A percentile compares a stretch with the other conserved stretches of the same genome.
These are phyloP conservation scores for Phaedon cochleariae DNA, from an alignment of 2,888 invertebrate species.

Conservation along the genomic window DNA sequence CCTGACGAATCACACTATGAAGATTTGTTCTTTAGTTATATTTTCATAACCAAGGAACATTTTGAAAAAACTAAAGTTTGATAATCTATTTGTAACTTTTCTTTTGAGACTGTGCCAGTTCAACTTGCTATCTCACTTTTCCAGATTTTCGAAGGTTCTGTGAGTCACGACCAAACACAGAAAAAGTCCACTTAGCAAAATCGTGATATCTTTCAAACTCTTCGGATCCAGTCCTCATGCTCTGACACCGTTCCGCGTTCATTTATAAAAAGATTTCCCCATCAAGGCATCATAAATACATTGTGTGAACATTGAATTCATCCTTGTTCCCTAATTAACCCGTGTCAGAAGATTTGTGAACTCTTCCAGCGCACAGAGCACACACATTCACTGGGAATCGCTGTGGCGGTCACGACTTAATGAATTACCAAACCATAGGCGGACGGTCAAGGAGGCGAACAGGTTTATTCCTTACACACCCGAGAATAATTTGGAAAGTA, in stretches of 20 bases:
- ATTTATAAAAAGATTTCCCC: background rate
- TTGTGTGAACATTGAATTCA: constrained; percentile 37
- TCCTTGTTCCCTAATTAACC: constrained; percentile 46
- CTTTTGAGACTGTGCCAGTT: background rate
- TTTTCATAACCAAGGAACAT: too few relatives aligned
- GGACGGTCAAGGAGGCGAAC: background rate
- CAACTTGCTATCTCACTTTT: too few relatives aligned
- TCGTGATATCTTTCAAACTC: background rate
- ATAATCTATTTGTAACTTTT: too few relatives aligned
- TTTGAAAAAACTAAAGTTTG: too few relatives aligned
- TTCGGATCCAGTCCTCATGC: background rate
- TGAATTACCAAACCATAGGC: constrained; percentile 39
- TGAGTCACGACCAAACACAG: background rate
- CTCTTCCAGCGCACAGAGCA: constrained; percentile 30
- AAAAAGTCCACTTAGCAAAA: background rate
- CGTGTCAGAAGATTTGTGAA: constrained; percentile 44
- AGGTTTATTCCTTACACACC: background rate
- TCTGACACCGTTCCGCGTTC: background rate
- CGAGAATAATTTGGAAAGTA: too few relatives aligned
- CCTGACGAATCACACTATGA: too few relatives aligned
- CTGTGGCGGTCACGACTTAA: constrained; percentile 43
- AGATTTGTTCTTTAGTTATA: too few relatives aligned
- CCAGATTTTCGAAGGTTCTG: background rate
- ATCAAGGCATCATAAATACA: constrained; percentile 21
- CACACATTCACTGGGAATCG: constrained; percentile 40